A percentile compares a stretch with the other conserved stretches of the same genome.
Evolutionary conservation across 2,797 vertebrate species (phyloP).

Genomic region (Gadopsis marmoratus): DNA sequence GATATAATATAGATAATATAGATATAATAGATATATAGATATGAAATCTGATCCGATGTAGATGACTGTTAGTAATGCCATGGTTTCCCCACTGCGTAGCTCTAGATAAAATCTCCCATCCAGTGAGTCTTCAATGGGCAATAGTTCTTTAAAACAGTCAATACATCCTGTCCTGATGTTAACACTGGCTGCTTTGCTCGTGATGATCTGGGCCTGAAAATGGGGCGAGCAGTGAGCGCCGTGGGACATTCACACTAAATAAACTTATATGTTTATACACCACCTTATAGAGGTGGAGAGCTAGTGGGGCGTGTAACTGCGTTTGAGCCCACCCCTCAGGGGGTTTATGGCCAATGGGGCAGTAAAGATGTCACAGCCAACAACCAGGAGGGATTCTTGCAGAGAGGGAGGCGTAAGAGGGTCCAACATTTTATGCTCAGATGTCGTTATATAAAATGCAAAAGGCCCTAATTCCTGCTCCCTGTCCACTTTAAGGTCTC

Average conservation of each 20-base stretch:
- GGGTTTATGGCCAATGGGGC: slow-evolving; percentile 71
- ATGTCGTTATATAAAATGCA: slow-evolving; percentile 47
- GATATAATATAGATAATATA: too few species aligned
- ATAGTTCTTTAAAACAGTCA: slow-evolving; percentile 25
- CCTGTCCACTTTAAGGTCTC: slow-evolving; percentile 46
- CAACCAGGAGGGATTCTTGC: slow-evolving; percentile 47
- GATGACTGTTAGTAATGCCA: background rate
- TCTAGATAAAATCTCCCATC: background rate
- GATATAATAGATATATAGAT: too few species aligned
- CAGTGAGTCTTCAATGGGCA: background rate
- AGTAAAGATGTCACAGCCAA: slow-evolving; percentile 80
- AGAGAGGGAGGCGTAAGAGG: slow-evolving; percentile 53
- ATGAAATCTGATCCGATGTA: background rate
- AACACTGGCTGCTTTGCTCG: slow-evolving; percentile 19
- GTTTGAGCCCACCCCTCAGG: slow-evolving; percentile 63
- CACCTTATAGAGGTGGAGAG: slow-evolving; percentile 65
- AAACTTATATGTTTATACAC: slow-evolving; percentile 85
- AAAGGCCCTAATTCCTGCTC: slow-evolving; percentile 36
- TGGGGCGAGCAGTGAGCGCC: slow-evolving; percentile 52
- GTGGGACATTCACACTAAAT: slow-evolving; percentile 84
- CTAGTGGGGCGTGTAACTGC: slow-evolving; percentile 83
- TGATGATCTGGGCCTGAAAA: slow-evolving; percentile 45
- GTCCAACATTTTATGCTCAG: slow-evolving; percentile 67
- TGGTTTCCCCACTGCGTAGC: background rate
- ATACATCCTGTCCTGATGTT: slow-evolving; percentile 48